Conservation (phyloP, 2,113 vertebrate genomes). For the Taxidea taxus region DNA sequence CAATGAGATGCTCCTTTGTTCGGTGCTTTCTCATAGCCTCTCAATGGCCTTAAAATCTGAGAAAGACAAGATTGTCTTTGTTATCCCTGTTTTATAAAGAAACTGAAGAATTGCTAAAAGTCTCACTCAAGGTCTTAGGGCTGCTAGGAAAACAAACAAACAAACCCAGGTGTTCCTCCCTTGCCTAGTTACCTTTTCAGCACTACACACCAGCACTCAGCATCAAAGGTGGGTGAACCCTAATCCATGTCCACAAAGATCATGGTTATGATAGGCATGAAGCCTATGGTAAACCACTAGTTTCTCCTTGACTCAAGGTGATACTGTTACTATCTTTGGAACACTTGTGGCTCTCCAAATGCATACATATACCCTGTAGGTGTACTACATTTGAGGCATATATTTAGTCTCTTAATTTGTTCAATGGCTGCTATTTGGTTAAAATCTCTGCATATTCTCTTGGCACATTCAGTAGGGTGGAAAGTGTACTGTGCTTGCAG, state of each 20-base stretch:
- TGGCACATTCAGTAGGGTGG: not conserved
- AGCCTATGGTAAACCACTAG: constrained; percentile 9
- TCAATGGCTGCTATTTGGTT: constrained; percentile 13
- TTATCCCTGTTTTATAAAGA: constrained; percentile 30
- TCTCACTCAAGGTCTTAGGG: not conserved
- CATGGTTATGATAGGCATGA: not conserved
- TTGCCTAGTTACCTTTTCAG: not conserved
- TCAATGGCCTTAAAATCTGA: not conserved
- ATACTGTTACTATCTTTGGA: constrained; percentile 35
- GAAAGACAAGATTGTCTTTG: constrained; percentile 4
- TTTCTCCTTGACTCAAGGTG: constrained; percentile 52
- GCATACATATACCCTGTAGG: not conserved
- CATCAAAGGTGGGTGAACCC: not conserved
- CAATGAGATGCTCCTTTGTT: constrained; percentile 13
- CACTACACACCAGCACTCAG: not conserved
- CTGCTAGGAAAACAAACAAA: not conserved
- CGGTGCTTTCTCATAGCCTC: not conserved
- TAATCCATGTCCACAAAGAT: not conserved
- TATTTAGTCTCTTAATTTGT: constrained; percentile 14
- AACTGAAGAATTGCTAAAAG: not conserved
- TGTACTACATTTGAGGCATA: not conserved
- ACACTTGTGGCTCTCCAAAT: not conserved
- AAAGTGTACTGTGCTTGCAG: not conserved
- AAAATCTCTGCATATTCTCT: not conserved
- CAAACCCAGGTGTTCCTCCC: not conserved